These are phyloP conservation scores for Plutella xylostella DNA, from an alignment of 2,888 invertebrate species.

Conservation along the genomic window DNA sequence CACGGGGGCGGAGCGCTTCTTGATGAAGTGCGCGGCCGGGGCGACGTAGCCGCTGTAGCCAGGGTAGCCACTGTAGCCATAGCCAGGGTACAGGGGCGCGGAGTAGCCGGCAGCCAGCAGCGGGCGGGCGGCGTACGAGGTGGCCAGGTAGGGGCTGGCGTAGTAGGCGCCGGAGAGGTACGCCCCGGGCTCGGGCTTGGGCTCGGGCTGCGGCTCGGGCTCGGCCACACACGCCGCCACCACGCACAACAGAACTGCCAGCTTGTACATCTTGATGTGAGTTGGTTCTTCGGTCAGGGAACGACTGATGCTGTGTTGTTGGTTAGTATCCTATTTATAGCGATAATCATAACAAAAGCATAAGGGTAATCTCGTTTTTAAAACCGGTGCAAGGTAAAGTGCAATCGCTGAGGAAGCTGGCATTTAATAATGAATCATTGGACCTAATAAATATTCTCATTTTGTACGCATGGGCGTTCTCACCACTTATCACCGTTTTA, in stretches of 20 bases:
- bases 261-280: slow-evolving; percentile 60
- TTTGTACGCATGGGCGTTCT: too few relatives aligned
- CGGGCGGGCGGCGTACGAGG: slow-evolving; percentile 17
- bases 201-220: slow-evolving; percentile 14
- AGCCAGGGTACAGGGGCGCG: slow-evolving; percentile 14
- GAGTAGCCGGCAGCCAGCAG: slow-evolving; percentile 14
- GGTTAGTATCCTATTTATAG: slow-evolving; percentile 39
- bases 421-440: too few relatives aligned
- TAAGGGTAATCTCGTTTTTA: slow-evolving; percentile 49
- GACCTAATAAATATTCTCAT: too few relatives aligned
- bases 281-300: slow-evolving; percentile 39
- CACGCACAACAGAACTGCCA: slow-evolving; percentile 72
- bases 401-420: not conserved
- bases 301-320: slow-evolving; percentile 45
- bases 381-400: slow-evolving; percentile 47
- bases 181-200: slow-evolving; percentile 29
- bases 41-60: slow-evolving; percentile 18
- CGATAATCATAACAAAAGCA: slow-evolving; percentile 38
- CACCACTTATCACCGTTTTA: too few relatives aligned
- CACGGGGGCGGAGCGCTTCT: slow-evolving; percentile 36
- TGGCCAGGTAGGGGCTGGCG: slow-evolving; percentile 21
- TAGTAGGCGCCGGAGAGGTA: slow-evolving; percentile 16
- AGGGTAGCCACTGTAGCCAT: slow-evolving; percentile 29
- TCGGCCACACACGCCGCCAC: slow-evolving; percentile 58
- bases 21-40: slow-evolving; percentile 32